phyloP scores from a whole-genome alignment of 2,888 invertebrate genomes.

The Eilema griseolum region DNA sequence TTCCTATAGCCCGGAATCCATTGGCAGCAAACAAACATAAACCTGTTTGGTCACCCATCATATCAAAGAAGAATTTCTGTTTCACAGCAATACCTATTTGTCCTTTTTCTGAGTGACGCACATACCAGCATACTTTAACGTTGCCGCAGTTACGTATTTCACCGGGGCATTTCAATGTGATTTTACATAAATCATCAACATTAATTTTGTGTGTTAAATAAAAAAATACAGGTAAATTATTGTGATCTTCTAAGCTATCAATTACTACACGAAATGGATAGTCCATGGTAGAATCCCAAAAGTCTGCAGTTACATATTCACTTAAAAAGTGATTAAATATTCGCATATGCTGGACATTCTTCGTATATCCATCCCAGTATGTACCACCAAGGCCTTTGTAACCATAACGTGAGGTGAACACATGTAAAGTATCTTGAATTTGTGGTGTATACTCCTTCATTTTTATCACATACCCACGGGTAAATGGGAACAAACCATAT shows the following conservation, averaged over 20 bases:
- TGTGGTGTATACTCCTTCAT: not conserved
- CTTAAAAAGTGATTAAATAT: conserved; percentile 1
- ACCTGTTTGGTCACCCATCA: conserved; percentile 5
- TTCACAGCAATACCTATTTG: conserved; percentile 9
- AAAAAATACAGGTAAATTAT: not conserved
- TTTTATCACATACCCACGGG: not conserved
- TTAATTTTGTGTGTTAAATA: not conserved
- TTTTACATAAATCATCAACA: not conserved
- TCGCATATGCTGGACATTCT: not conserved
- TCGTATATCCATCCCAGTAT: not conserved
- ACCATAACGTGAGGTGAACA: not conserved
- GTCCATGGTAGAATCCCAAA: not conserved
- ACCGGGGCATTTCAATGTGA: not conserved
- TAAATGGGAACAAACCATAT: not conserved
- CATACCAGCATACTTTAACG: not conserved
- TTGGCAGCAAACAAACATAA: conserved; percentile 3
- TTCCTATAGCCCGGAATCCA: conserved; percentile 9
- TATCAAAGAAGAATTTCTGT: conserved; percentile 17
- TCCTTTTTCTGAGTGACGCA: conserved; percentile 8
- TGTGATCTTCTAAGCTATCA: not conserved
- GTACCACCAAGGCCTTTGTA: not conserved
- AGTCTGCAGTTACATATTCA: not conserved
- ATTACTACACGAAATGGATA: not conserved
- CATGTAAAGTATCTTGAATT: not conserved
- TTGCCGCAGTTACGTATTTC: not conserved